These are phyloP conservation scores for Mnemiopsis leidyi DNA, from an alignment of 37 sponge, comb jelly and placozoan genomes.

Conservation along the genomic window DNA sequence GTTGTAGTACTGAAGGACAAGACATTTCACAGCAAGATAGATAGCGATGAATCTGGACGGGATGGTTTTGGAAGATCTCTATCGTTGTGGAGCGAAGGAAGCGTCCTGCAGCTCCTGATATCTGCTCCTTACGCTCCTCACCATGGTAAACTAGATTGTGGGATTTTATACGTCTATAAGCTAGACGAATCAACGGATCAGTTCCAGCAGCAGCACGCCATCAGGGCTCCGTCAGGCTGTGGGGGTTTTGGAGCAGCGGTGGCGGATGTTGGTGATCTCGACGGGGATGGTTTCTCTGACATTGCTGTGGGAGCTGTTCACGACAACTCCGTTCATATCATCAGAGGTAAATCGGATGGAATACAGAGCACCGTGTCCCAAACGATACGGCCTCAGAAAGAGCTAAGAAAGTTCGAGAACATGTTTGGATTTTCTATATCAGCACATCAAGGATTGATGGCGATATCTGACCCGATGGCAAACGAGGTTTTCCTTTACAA, in stretches of 20 bases:
- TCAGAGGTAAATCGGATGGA: neutral
- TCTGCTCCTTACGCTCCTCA: neutral
- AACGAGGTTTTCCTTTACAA: neutral
- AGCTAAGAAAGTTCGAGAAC: neutral
- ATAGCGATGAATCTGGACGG: neutral
- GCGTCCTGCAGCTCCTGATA: conserved; percentile 1
- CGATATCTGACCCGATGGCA: neutral
- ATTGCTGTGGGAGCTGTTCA: neutral
- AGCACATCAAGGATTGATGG: neutral
- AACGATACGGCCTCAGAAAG: neutral
- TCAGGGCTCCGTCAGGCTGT: neutral
- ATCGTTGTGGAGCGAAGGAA: neutral
- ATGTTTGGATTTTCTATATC: conserved; percentile 6
- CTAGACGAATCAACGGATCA: neutral
- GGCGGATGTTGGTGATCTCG: neutral
- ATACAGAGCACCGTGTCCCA: neutral
- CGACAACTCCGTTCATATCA: conserved; percentile 28
- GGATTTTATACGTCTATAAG: neutral
- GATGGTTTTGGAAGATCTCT: neutral
- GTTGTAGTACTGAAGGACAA: neutral
- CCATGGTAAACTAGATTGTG: neutral
- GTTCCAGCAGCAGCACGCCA: neutral
- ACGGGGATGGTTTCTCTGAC: conserved; percentile 3
- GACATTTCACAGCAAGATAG: neutral
- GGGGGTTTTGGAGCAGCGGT: neutral